These are phyloP conservation scores for Antitype chi DNA, from an alignment of 2,888 invertebrate genomes.

Conservation along the genomic window DNA sequence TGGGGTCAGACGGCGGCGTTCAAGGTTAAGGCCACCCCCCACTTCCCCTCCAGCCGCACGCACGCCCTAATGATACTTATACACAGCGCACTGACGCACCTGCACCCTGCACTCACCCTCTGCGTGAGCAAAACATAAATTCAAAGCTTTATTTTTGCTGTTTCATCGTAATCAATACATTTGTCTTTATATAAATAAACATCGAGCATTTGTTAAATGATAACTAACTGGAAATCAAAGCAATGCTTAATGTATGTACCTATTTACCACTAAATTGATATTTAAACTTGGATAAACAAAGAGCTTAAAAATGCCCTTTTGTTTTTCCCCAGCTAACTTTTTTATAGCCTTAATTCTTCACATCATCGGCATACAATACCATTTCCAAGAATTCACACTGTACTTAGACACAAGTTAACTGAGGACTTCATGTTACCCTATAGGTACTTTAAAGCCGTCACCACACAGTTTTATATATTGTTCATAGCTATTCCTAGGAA, in stretches of 20 bases:
- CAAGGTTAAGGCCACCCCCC: conserved; percentile 88
- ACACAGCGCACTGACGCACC: conserved; percentile 56
- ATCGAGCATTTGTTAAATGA: not conserved
- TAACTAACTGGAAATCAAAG: not conserved
- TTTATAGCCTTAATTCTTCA: not conserved
- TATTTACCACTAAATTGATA: not conserved
- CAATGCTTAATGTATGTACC: not conserved
- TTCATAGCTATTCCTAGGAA: conserved; percentile 27
- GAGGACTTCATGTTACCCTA: conserved; percentile 28
- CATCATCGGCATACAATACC: not conserved
- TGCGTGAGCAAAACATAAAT: conserved; percentile 2
- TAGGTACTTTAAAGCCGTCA: not conserved
- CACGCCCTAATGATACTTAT: conserved; percentile 74
- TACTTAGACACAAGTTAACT: not conserved
- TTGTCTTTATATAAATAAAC: not conserved
- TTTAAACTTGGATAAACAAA: not conserved
- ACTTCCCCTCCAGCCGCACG: conserved; percentile 57
- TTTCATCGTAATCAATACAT: conserved; percentile 8
- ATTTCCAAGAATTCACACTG: not conserved
- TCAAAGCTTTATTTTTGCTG: conserved; percentile 18
- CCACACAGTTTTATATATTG: conserved; percentile 9
- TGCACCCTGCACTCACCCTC: conserved; percentile 52
- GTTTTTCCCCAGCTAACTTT: not conserved
- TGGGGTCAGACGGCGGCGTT: conserved; percentile 87
- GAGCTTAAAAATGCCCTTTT: not conserved